Evolutionary conservation across 2,113 vertebrate genomes (phyloP), one percentile per base, ranked within the genome.

Genomic region (Macaca nemestrina): DNA sequence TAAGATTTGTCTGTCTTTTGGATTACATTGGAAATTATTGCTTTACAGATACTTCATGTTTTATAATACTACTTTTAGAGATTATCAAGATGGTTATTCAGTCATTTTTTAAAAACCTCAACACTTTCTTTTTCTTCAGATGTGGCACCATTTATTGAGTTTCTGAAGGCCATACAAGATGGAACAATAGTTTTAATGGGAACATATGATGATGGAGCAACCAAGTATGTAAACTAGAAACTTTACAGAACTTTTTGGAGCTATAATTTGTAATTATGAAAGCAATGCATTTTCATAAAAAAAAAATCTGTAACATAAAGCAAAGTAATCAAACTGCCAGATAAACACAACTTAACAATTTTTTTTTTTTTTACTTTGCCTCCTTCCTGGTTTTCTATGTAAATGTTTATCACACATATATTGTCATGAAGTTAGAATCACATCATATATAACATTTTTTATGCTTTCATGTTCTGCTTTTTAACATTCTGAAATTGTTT

Each of bases 141-240:
- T 80, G 99, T 99, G 90, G 98, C 98, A 12, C 99, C 99, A 0
- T 97, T 99, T 23, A 99, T 99, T 97, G 99, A 99, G 84, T 99
- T 99, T 98, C 95, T 99, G 83, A 99, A 99, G 97, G 98, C 97
- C 76, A 99, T 99, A 81, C 98, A 98, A 86, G 99, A 99, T 14
- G 99, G 99, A 90, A 99, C 99, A 0, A 97, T 99, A 22, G 99
- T 99, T 73, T 98, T 99, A 98, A 99, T 99, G 99, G 99, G 99
- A 88, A 99, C 99, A 0, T 99, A 99, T 1, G 99, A 99, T 75
- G 99, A 99, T 96, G 98, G 99, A 45, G 98, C 99, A 48, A 99
- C 99, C 93, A 99, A 99, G 99, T 99, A 99, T 97, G 99, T 99
- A 7, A 67, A 76, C 27, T 35, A 61, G 61, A 83, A 92, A 48